Percentiles rank a stretch among this genome's conserved stretches.
These are phyloP conservation scores for Lycodopsis pacificus DNA, from an alignment of 2,797 vertebrate genomes.

Conservation along the genomic window DNA sequence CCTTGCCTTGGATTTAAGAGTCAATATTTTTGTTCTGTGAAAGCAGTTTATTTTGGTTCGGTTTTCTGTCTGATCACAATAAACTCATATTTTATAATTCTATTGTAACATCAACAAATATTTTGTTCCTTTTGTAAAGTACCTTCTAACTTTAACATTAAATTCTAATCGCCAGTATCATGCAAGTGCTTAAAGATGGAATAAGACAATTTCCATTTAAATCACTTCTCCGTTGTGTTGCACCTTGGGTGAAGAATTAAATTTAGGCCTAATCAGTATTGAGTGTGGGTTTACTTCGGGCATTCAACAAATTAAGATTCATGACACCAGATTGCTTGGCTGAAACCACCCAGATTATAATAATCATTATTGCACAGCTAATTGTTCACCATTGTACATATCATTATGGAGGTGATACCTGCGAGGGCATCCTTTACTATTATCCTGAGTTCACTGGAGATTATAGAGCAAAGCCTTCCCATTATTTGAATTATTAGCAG, in stretches of 20 bases:
- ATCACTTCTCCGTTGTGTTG: constrained; percentile 64
- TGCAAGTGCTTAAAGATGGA: constrained; percentile 61
- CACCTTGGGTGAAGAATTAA: constrained; percentile 73
- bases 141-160: constrained; percentile 63
- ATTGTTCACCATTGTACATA: constrained; percentile 72
- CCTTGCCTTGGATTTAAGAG: constrained; percentile 4
- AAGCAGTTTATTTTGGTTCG: constrained; percentile 17
- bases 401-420: constrained; percentile 61
- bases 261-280: constrained; percentile 73
- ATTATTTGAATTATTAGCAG: constrained; percentile 56
- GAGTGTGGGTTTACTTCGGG: constrained; percentile 71
- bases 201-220: constrained; percentile 77
- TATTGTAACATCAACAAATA: constrained; percentile 18
- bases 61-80: constrained; percentile 25
- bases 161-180: constrained; percentile 67
- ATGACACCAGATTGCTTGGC: constrained; percentile 62
- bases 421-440: constrained; percentile 50
- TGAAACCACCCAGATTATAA: constrained; percentile 64
- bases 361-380: constrained; percentile 65
- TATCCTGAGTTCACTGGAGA: constrained; percentile 43
- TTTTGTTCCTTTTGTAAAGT: constrained; percentile 25
- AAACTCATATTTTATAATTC: constrained; percentile 1
- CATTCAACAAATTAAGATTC: constrained; percentile 78
- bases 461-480: constrained; percentile 39
- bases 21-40: constrained; percentile 14